phyloP scores from a whole-genome alignment of 35 echinoderm and acorn worm species.

The Ptychodera flava region DNA sequence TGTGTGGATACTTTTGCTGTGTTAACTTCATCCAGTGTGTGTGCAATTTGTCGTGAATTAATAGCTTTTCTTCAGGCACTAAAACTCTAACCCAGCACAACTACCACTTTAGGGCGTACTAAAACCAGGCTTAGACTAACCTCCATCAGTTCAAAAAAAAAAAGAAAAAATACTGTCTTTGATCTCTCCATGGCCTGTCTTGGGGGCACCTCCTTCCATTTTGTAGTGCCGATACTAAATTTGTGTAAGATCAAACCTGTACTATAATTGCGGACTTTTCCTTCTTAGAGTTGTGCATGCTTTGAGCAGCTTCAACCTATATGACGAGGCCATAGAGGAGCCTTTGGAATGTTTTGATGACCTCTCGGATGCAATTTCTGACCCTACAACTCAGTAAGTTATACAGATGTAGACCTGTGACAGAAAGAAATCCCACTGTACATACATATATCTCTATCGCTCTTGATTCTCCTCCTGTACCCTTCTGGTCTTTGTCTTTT shows the following conservation, averaged over 20 bases:
- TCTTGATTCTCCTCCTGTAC: not conserved
- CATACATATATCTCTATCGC: not conserved
- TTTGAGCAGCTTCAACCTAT: constrained; percentile 84
- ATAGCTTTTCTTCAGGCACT: too few relatives aligned
- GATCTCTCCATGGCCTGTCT: not conserved
- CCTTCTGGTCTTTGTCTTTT: constrained; percentile 2
- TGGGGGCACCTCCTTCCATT: not conserved
- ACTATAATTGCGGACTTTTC: constrained; percentile 3
- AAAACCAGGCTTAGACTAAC: not conserved
- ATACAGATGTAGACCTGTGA: not conserved
- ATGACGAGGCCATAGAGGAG: constrained; percentile 62
- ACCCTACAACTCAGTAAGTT: constrained; percentile 97
- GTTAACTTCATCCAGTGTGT: too few relatives aligned
- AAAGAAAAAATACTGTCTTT: too few relatives aligned
- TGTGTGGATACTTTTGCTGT: too few relatives aligned
- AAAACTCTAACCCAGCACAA: too few relatives aligned
- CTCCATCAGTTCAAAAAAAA: too few relatives aligned
- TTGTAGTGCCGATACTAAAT: not conserved
- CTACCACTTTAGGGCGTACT: not conserved
- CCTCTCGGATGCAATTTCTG: constrained; percentile 79
- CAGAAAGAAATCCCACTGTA: not conserved
- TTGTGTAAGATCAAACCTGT: not conserved
- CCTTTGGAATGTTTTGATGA: constrained; percentile 78
- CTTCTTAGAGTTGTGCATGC: constrained; percentile 51
- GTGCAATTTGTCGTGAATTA: too few relatives aligned